Percentiles rank a stretch among this genome's conserved stretches.
These are phyloP conservation scores for Ceratina australensis DNA, from an alignment of 1,140 invertebrate species.

Conservation along the genomic window DNA sequence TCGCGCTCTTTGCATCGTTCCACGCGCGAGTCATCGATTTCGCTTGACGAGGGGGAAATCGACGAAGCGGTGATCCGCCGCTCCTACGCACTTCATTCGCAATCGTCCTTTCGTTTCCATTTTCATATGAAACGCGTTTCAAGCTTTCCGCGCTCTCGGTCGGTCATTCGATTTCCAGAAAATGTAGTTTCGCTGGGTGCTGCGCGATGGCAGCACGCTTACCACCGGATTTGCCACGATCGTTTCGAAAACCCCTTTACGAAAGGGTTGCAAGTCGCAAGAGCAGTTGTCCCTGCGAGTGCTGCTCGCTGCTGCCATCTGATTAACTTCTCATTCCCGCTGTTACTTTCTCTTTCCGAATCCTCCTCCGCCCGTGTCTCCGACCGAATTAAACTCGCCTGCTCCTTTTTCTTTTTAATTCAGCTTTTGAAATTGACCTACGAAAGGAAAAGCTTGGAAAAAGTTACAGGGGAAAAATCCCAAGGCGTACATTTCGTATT, in stretches of 20 bases:
- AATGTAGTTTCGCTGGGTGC: not conserved
- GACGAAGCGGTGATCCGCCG: constrained; percentile 14
- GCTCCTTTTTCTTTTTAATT: not conserved
- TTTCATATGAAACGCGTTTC: not conserved
- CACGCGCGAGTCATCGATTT: constrained; percentile 54
- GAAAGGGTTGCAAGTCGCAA: constrained; percentile 9
- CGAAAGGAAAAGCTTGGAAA: constrained; percentile 42
- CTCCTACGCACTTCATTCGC: not conserved
- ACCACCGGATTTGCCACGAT: not conserved
- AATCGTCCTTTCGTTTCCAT: not conserved
- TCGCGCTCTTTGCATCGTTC: constrained; percentile 51
- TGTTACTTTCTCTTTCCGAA: not conserved
- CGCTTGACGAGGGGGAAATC: constrained; percentile 3
- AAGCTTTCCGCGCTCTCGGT: not conserved
- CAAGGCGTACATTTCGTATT: constrained; percentile 79
- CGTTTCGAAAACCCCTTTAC: not conserved
- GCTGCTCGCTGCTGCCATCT: constrained; percentile 70
- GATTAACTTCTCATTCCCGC: constrained; percentile 20
- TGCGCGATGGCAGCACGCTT: constrained; percentile 46
- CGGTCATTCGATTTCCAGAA: no score
- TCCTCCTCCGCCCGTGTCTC: not conserved
- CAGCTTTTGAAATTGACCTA: not conserved
- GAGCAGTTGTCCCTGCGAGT: not conserved
- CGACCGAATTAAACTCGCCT: not conserved
- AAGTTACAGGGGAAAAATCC: constrained; percentile 83